These are phyloP conservation scores for Capitella teleta DNA, from an alignment of 1,140 invertebrate species.

Conservation along the genomic window DNA sequence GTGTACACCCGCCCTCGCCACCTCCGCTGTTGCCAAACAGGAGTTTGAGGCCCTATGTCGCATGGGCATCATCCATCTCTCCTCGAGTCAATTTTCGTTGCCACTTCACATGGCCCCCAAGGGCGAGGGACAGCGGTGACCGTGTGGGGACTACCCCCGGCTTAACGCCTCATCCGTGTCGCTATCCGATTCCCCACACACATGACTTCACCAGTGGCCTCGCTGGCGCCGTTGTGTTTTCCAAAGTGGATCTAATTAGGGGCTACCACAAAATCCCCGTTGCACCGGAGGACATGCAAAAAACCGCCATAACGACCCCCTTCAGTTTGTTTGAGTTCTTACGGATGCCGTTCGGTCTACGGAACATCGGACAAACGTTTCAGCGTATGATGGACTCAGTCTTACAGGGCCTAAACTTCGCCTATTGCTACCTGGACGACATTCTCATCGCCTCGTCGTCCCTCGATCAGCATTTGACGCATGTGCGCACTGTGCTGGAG, in stretches of 20 bases:
- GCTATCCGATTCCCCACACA: constrained; percentile 20
- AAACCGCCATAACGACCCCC: too few species aligned
- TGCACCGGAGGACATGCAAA: too few species aligned
- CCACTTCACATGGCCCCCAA: not conserved
- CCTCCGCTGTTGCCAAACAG: constrained; percentile 5
- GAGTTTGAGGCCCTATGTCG: constrained; percentile 14
- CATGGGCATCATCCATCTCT: not conserved
- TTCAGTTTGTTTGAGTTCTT: too few species aligned
- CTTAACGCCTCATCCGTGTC: constrained; percentile 37
- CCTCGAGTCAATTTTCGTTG: not conserved
- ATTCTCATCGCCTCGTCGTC: too few species aligned
- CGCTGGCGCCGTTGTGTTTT: constrained; percentile 8
- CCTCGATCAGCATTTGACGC: too few species aligned
- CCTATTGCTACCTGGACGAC: too few species aligned
- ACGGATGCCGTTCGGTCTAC: too few species aligned
- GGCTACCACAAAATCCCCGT: constrained; percentile 17
- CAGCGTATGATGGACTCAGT: too few species aligned
- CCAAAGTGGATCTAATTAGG: constrained; percentile 13
- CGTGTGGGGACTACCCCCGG: constrained; percentile 41
- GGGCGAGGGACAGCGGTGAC: constrained; percentile 20
- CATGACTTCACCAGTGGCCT: constrained; percentile 16
- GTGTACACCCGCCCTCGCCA: constrained; percentile 9
- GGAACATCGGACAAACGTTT: too few species aligned
- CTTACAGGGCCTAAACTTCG: too few species aligned
- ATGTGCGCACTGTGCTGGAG: too few species aligned